Evolutionary conservation across 2,113 vertebrate species (phyloP).

Genomic region (Suncus etruscus): DNA sequence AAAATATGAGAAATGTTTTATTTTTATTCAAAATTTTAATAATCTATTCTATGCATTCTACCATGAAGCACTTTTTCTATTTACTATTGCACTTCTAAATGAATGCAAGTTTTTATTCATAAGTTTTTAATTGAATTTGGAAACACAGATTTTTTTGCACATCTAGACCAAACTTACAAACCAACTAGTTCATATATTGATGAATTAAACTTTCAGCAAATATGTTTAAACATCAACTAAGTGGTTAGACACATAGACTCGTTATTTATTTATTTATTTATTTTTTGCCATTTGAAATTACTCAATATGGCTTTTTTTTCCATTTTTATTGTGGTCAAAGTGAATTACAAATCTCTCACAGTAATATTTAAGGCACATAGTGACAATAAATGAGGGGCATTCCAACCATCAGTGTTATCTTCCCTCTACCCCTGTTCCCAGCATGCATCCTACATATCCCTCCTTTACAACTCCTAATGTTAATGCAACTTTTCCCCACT

Average conservation of each 20-base stretch:
- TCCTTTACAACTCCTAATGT: too few relatives aligned
- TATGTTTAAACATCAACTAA: neutral
- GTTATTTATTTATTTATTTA: too few relatives aligned
- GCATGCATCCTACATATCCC: too few relatives aligned
- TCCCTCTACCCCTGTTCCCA: too few relatives aligned
- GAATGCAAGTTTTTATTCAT: neutral
- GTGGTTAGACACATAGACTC: neutral
- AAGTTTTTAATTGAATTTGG: constrained; percentile 34
- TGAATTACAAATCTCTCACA: too few relatives aligned
- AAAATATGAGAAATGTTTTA: constrained; percentile 2
- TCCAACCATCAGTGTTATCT: too few relatives aligned
- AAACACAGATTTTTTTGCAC: neutral
- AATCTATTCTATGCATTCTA: neutral
- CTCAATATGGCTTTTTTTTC: too few relatives aligned
- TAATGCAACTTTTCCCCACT: too few relatives aligned
- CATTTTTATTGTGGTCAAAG: too few relatives aligned
- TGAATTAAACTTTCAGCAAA: constrained; percentile 24
- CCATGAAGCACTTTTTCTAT: neutral
- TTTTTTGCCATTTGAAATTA: too few relatives aligned
- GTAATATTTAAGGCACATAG: too few relatives aligned
- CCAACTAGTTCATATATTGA: neutral
- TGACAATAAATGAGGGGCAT: too few relatives aligned
- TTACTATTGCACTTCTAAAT: neutral
- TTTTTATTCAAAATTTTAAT: constrained; percentile 18
- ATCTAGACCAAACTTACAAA: constrained; percentile 1